Conservation (phyloP, 1,140 invertebrate genomes). For the Neuroterus valhalla region DNA sequence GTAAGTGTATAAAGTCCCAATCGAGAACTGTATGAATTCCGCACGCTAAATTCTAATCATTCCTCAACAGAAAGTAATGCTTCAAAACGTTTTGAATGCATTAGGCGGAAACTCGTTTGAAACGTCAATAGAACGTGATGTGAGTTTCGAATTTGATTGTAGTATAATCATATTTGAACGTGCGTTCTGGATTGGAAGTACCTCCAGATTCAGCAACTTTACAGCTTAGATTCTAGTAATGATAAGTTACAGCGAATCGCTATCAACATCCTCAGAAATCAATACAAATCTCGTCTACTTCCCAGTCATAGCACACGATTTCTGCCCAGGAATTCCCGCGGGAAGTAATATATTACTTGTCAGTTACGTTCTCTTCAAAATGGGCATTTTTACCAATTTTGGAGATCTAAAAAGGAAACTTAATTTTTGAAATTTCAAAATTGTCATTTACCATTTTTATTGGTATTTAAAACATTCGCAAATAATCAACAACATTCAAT, state of each 20-base stretch:
- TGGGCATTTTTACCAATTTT: not conserved
- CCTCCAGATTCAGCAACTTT: not conserved
- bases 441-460: too few species aligned
- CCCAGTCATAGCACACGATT: constrained; percentile 8
- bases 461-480: too few species aligned
- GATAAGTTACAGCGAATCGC: constrained; percentile 1
- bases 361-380: not conserved
- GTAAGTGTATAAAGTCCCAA: too few species aligned
- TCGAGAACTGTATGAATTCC: too few species aligned
- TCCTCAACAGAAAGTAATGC: too few species aligned
- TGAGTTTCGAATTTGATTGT: not conserved
- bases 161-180: not conserved
- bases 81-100: not conserved
- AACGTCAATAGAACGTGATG: not conserved
- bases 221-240: not conserved
- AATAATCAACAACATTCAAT: too few species aligned
- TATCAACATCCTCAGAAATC: constrained; percentile 11
- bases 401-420: not conserved
- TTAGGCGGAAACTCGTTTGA: not conserved
- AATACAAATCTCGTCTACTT: not conserved
- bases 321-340: constrained; percentile 2
- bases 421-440: too few species aligned
- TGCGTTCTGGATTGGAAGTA: constrained; percentile 2
- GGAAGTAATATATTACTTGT: constrained; percentile 8
- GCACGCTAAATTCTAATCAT: too few species aligned